Conservation (phyloP, 2,113 vertebrate genomes). For the Gadus macrocephalus region DNA sequence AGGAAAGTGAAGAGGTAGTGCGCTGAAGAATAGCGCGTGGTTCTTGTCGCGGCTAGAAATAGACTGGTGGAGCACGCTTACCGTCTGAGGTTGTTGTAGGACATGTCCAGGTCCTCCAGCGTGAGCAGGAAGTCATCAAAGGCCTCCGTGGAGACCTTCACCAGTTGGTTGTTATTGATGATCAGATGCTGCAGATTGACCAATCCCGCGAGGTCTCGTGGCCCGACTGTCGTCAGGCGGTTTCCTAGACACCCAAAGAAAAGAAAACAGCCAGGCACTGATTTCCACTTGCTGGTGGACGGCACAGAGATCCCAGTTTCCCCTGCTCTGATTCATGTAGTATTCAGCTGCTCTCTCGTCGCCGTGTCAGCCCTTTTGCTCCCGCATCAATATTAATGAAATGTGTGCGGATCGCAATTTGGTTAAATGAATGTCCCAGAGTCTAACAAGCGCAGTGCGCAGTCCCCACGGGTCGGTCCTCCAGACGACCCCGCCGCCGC, state of each 20-base stretch:
- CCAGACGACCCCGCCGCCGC: background rate
- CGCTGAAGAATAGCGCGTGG: background rate
- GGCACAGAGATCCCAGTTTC: no score
- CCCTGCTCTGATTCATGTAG: no score
- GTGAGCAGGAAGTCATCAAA: slow-evolving; percentile 86
- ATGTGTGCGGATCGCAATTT: no score
- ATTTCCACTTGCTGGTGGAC: background rate
- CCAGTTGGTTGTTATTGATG: slow-evolving; percentile 87
- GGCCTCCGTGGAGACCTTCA: slow-evolving; percentile 71
- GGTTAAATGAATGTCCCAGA: background rate
- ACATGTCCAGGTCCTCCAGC: slow-evolving; percentile 86
- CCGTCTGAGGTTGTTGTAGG: slow-evolving; percentile 86
- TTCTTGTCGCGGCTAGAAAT: background rate
- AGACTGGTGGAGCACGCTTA: slow-evolving; percentile 4
- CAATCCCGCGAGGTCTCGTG: slow-evolving; percentile 79
- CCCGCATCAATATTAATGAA: no score
- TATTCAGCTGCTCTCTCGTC: no score
- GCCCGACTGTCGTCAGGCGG: slow-evolving; percentile 76
- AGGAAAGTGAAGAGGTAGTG: no score
- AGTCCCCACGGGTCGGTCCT: background rate
- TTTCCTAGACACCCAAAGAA: slow-evolving; percentile 59
- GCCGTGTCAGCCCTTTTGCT: no score
- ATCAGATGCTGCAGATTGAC: slow-evolving; percentile 88
- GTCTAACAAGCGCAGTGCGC: background rate
- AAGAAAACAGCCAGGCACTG: background rate